These are phyloP conservation scores for Emydoidea blandingii DNA, from an alignment of 2,797 vertebrate species.

Conservation along the genomic window DNA sequence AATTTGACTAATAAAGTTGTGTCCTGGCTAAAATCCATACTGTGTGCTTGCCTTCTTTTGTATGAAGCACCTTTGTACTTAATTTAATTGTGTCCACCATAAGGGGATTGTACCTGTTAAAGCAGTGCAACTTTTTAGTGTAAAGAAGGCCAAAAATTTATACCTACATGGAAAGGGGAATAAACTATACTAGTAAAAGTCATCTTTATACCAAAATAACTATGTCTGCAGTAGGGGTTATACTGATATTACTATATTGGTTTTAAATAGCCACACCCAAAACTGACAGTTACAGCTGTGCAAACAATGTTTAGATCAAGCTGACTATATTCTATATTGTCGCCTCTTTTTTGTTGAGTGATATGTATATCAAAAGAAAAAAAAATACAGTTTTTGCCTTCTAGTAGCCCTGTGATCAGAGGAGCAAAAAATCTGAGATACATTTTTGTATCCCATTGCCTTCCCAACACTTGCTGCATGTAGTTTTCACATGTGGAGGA, in stretches of 20 bases:
- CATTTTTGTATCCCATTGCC: slow-evolving; percentile 22
- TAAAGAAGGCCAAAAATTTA: not conserved
- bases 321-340: slow-evolving; percentile 31
- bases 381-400: not conserved
- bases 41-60: not conserved
- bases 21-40: not conserved
- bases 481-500: not conserved
- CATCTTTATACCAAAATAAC: not conserved
- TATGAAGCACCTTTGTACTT: too few relatives aligned
- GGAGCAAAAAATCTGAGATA: slow-evolving; percentile 11
- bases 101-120: not conserved
- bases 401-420: not conserved
- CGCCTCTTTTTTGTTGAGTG: not conserved
- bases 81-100: not conserved
- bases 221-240: not conserved
- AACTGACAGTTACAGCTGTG: not conserved
- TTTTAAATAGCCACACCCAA: not conserved
- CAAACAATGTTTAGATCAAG: not conserved
- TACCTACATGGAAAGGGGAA: not conserved
- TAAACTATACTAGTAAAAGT: not conserved
- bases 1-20: not conserved
- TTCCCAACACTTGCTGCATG: not conserved
- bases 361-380: not conserved
- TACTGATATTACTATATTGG: not conserved
- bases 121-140: not conserved